Base-by-base conservation (phyloP, 1,140 invertebrate species). In the Drosophila jambulina region DNA sequence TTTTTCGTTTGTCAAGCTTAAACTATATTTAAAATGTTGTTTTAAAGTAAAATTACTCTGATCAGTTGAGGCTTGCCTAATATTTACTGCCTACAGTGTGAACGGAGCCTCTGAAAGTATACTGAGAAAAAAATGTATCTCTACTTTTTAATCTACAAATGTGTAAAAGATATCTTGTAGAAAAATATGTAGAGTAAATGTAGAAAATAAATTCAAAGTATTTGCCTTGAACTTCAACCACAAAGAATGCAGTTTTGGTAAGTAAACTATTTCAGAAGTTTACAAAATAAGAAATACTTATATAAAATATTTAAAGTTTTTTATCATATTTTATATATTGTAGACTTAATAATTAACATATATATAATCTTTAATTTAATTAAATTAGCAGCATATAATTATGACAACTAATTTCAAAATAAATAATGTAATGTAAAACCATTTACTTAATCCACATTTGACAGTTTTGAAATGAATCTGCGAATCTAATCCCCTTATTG, bases 21-120 rank as follows among this genome's bases (percentile, higher is more conserved):
- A 46, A 8, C 8, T 15, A 15, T 19, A 40, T n/a, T 4, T 21
- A 2, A 9, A 21, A 34, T 34, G n/a, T 0, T 53, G 13, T 32
- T 19, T 13, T 3, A 45, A 45, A 32, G 32, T 10, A 12, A 27
- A 4, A 27, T 27, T 27, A 4, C 29, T 32, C 9, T 32, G 1
- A 10, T 32, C 0, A 10, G 10, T 32, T 12, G 10, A 3, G 12
- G 12, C 15, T 13, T 1, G 49, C 6, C 67, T 27, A 75, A 75
- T 62, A 64, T 58, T 64, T 38, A 3, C 2, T 25, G 29, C 9
- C 19, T 12, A 6, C 60, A 65, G 45, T 75, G 53, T 76, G 34
- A 32, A 13, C 4, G 15, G 17, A n/a, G 34, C 34, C 29, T 40
- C 74, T 43, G 23, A 75, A 75, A 58, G 70, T 76, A 76, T 76